Evolutionary conservation across 2,888 invertebrate species (phyloP).

Genomic region (Cantharis rustica): DNA sequence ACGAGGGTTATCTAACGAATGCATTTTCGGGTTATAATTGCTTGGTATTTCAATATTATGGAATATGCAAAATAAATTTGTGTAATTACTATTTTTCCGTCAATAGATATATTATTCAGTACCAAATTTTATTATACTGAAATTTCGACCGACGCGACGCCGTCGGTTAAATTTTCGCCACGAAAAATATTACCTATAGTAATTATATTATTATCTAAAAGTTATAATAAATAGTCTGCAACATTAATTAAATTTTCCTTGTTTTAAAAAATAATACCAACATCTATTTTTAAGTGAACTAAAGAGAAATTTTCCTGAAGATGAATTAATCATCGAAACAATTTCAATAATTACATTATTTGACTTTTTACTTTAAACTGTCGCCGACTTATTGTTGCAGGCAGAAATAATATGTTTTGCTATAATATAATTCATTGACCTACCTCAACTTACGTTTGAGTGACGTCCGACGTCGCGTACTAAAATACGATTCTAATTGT

Average conservation of each 20-base stretch:
- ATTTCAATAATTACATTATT: not conserved
- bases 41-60: not conserved
- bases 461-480: conserved; percentile 19
- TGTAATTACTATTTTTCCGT: not conserved
- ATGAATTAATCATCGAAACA: not conserved
- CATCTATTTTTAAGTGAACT: not conserved
- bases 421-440: conserved; percentile 27
- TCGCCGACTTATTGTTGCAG: not conserved
- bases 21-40: not conserved
- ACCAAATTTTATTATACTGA: not conserved
- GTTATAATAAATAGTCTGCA: no score
- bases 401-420: not conserved
- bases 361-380: not conserved
- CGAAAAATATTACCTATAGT: not conserved
- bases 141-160: not conserved
- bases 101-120: not conserved
- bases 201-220: no score
- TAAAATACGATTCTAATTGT: conserved; percentile 1
- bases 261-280: not conserved
- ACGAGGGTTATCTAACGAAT: not conserved
- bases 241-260: not conserved
- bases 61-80: not conserved
- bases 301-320: not conserved
- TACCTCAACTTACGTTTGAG: conserved; percentile 34
- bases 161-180: not conserved